A percentile compares a stretch with the other conserved stretches of the same genome.
Conservation (phyloP, 2,888 invertebrate species). For the Tetanocera ferruginea region DNA sequence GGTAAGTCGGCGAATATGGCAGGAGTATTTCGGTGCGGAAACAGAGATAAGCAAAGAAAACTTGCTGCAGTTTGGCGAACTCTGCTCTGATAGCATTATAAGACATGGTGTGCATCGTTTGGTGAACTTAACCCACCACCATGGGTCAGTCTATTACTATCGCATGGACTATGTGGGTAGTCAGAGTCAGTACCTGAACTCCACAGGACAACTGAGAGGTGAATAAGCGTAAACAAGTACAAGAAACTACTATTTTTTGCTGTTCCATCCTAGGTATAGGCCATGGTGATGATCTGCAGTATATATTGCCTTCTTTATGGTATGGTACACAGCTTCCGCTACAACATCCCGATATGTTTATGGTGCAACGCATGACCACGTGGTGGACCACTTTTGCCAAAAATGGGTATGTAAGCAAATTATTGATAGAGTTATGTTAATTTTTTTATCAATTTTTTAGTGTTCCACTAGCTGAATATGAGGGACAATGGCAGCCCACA, state of each 20-base stretch:
- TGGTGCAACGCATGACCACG: constrained; percentile 66
- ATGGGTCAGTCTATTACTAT: constrained; percentile 73
- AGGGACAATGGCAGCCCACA: constrained; percentile 53
- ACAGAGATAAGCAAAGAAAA: constrained; percentile 39
- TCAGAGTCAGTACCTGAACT: constrained; percentile 71
- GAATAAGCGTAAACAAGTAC: background rate
- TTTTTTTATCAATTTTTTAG: background rate
- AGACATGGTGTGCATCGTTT: constrained; percentile 74
- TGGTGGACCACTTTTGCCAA: constrained; percentile 68
- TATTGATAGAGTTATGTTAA: constrained; percentile 42
- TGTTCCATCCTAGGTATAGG: constrained; percentile 47
- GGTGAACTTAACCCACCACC: constrained; percentile 72
- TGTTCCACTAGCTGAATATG: background rate
- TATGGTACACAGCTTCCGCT: constrained; percentile 57
- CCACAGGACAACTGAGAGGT: constrained; percentile 64
- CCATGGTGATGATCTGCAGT: constrained; percentile 62
- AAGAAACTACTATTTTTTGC: background rate
- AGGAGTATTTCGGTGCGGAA: constrained; percentile 52
- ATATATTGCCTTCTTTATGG: constrained; percentile 55
- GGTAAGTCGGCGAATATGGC: constrained; percentile 40
- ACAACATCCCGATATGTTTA: constrained; percentile 65
- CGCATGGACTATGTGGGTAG: constrained; percentile 74
- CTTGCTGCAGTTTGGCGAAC: constrained; percentile 59
- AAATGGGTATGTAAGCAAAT: constrained; percentile 55
- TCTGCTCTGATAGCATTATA: constrained; percentile 74